Base-by-base conservation (phyloP, 2,113 vertebrate species). In the Bos indicus region DNA sequence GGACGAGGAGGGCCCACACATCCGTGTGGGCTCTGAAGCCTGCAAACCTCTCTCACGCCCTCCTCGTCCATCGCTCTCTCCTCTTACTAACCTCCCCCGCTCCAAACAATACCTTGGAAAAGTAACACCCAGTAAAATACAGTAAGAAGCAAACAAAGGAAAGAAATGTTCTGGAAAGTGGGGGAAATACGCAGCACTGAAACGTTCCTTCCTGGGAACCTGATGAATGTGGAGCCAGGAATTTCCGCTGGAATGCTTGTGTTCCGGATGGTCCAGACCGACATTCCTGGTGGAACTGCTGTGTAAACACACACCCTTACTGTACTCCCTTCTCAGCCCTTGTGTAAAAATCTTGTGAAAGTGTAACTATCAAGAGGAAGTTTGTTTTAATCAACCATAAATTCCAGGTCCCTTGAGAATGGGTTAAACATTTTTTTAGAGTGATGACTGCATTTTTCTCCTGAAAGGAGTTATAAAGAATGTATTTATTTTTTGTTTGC, bases 61-160 rank as follows among this genome's bases (percentile, higher is more conserved):
- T 40, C 51, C 71, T 48, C 78, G 43, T 14, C 52, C 46, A 5
- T 25, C 13, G 0, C 8, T 13, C 12, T 19, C 80, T 9, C n/a
- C 12, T 25, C 21, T 25, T n/a, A 36, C 52, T 16, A 40, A 16
- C 21, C 7, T n/a, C 23, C 2, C 1, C 1, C 0, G 0, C 26
- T 10, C 5, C 30, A 19, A 11, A 3, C 2, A 6, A 14, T 2
- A 25, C 82, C 77, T 71, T 28, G 78, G 89, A 43, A 57, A 84
- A 74, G 56, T 7, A 36, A 52, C 60, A 43, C 86, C 89, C 60
- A 15, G 1, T 33, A 21, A 30, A 36, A 30, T 2, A 3, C 0
- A 23, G 77, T 1, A 5, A 2, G 13, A 77, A 83, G 85, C 77
- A 59, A 90, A 86, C 83, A 62, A 30, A 81, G 16, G 60, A 60